Evolutionary conservation across 2,888 invertebrate species (phyloP), one percentile per base, ranked within the genome.

Genomic region (Thymelicus lineola): DNA sequence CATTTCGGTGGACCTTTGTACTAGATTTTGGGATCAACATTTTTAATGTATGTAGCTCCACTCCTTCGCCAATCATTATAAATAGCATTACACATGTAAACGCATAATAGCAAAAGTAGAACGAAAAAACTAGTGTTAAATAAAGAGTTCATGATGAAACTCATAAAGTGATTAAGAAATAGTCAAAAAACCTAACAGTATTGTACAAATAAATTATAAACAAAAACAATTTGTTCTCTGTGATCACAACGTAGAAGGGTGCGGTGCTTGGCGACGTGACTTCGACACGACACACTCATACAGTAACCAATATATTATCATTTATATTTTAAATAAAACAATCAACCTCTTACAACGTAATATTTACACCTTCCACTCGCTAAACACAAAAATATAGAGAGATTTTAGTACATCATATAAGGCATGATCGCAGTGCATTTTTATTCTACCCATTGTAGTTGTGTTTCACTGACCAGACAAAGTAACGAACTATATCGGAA

Each of bases 171-270:
- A 80, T 77, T 76, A 85, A 77, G 78, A 82, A 82, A 78, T 72
- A 77, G 74, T 83, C 78, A 82, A 85, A 86, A 89, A 86, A 84
- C 84, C 79, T 90, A 92, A 90, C 86, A 88, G 84, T 89, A 90
- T 80, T 85, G 84, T 91, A 93, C 91, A 91, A 93, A 92, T 92
- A 92, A 93, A 91, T 93, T 89, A 93, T 90, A 93, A 93, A 92
- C 91, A 91, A 91, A 92, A 93, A 93, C 92, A 92, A 91, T 89
- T 91, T 91, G 91, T 91, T 91, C 92, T 88, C 88, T 79, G 80
- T 82, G 84, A 91, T 92, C 91, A 91, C 90, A 88, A 85, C 81
- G 82, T 73, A 72, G 78, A 77, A 82, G 84, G 84, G 86, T 86
- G 77, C 48, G 20, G 17, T n/a, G 0, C 20, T n/a, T 28, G 42